These are phyloP conservation scores for Lepidocyrtoides sp. DNA, from an alignment of 2,888 invertebrate genomes.

Conservation along the genomic window DNA sequence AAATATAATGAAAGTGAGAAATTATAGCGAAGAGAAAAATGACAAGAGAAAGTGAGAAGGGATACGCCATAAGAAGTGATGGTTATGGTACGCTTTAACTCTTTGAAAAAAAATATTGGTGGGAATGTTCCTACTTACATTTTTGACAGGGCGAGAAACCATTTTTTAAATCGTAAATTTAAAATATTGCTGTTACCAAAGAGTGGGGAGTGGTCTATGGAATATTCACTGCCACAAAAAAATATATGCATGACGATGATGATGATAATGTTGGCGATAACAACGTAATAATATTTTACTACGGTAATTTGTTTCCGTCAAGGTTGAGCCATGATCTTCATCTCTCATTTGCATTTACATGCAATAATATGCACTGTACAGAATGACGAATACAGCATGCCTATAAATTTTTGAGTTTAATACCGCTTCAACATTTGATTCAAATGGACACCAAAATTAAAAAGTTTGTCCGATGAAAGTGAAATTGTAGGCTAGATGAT, in stretches of 20 bases:
- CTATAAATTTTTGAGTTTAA: no score
- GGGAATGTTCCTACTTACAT: not conserved
- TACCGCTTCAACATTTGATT: no score
- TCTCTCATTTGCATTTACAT: not conserved
- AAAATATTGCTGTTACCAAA: no score
- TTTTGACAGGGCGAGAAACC: not conserved
- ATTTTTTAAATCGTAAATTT: not conserved
- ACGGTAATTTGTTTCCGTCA: constrained; percentile 66
- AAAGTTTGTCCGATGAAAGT: not conserved
- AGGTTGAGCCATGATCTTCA: constrained; percentile 69
- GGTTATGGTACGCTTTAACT: constrained; percentile 21
- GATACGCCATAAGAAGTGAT: no score
- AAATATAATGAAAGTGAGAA: no score
- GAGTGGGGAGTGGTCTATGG: no score
- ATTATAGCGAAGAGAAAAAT: not conserved
- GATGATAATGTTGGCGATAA: constrained; percentile 15
- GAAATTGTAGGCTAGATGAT: not conserved
- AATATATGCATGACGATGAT: not conserved
- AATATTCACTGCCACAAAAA: no score
- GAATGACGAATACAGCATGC: no score
- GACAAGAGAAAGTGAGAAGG: constrained; percentile 39
- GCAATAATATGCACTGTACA: not conserved
- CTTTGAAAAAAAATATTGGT: not conserved
- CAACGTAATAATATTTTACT: not conserved
- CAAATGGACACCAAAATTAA: not conserved